phyloP scores from a whole-genome alignment of 2,797 vertebrate genomes.

The Calcarius lapponicus region DNA sequence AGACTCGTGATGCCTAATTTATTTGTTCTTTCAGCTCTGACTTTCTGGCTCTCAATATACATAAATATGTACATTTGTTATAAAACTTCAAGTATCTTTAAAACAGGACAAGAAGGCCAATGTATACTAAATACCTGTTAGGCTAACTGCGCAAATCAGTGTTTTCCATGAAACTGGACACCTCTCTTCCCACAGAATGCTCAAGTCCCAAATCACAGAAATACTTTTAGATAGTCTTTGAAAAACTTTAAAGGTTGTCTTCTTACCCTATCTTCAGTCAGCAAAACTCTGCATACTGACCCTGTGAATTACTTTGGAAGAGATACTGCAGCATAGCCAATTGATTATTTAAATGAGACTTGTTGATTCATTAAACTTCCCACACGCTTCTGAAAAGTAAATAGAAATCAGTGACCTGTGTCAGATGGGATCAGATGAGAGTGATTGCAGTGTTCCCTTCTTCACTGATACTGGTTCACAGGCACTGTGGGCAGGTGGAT shows the following conservation, averaged over 20 bases:
- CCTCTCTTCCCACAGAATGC: not conserved
- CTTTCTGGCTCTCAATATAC: not conserved
- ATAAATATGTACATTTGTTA: not conserved
- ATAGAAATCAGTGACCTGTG: not conserved
- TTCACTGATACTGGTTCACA: not conserved
- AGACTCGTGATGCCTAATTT: not conserved
- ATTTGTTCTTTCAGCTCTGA: not conserved
- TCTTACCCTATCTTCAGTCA: not conserved
- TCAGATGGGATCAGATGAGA: not conserved
- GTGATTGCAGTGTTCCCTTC: not conserved
- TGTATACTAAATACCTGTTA: not conserved
- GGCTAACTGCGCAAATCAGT: not conserved
- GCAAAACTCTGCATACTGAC: not conserved
- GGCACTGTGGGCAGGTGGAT: not conserved
- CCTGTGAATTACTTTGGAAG: not conserved
- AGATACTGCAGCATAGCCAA: not conserved
- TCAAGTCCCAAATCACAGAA: not conserved
- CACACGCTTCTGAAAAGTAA: not conserved
- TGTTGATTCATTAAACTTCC: slow-evolving; percentile 13
- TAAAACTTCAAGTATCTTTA: not conserved
- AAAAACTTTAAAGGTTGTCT: not conserved
- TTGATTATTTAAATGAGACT: slow-evolving; percentile 5
- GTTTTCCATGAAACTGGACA: not conserved
- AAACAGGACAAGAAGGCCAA: not conserved
- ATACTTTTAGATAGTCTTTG: not conserved